These are phyloP conservation scores for Diarsia brunnea DNA, from an alignment of 2,888 invertebrate species.

Conservation along the genomic window DNA sequence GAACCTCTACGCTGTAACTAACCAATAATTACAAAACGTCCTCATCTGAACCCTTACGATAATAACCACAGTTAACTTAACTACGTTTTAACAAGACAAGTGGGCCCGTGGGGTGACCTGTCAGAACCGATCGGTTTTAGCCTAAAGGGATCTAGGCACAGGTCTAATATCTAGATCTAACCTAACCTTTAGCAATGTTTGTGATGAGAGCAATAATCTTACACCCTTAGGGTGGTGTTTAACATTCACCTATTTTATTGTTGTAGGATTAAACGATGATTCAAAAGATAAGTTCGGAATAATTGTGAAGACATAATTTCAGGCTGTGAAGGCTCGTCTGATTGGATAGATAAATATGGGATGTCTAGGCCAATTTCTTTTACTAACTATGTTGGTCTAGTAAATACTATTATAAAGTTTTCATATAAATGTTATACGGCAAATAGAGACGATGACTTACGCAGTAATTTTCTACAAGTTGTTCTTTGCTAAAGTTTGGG, in stretches of 20 bases:
- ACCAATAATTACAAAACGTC: conserved; percentile 21
- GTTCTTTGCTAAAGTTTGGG: neutral
- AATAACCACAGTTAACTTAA: conserved; percentile 32
- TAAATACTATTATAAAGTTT: neutral
- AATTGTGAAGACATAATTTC: conserved; percentile 10
- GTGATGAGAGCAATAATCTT: conserved; percentile 40
- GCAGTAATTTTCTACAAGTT: neutral
- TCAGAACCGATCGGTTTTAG: conserved; percentile 47
- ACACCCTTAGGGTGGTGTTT: conserved; percentile 23
- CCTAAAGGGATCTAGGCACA: conserved; percentile 32
- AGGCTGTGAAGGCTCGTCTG: no score
- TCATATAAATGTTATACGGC: neutral
- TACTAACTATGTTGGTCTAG: neutral
- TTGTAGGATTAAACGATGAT: neutral
- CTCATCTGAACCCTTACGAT: conserved; percentile 3
- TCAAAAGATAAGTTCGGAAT: conserved; percentile 8
- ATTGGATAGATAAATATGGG: neutral
- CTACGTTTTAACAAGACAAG: conserved; percentile 26
- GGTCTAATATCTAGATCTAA: conserved; percentile 50
- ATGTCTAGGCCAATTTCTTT: no score
- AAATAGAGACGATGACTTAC: neutral
- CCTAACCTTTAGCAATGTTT: conserved; percentile 44
- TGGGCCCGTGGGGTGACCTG: conserved; percentile 23
- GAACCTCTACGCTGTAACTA: conserved; percentile 7
- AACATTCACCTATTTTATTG: conserved; percentile 12